Percentiles rank a stretch among this genome's conserved stretches.
These are phyloP conservation scores for Ectemnius continuus DNA, from an alignment of 2,888 invertebrate genomes.

Conservation along the genomic window DNA sequence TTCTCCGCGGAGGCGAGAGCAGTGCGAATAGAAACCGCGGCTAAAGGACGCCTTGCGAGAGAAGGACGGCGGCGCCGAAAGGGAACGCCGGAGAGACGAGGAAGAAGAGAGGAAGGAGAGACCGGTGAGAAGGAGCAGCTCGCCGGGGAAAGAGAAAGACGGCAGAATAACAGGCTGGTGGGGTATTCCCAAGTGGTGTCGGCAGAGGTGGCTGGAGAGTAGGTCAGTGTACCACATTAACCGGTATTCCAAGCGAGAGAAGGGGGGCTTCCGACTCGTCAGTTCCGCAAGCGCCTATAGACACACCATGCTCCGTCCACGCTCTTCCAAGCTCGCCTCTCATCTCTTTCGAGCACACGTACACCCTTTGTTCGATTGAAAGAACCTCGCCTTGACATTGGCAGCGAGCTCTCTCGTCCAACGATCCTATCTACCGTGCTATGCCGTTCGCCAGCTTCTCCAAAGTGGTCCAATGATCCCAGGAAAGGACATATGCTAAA, in stretches of 20 bases:
- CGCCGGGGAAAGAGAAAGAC: conserved; percentile 54
- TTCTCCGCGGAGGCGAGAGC: conserved; percentile 17
- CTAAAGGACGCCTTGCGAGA: conserved; percentile 40
- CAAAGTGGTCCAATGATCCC: conserved; percentile 7
- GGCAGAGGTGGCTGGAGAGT: conserved; percentile 69
- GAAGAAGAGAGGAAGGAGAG: conserved; percentile 47
- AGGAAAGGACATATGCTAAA: conserved; percentile 14
- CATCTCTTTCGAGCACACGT: conserved; percentile 25
- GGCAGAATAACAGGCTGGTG: conserved; percentile 62
- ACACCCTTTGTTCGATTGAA: conserved; percentile 34
- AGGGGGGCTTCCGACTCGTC: conserved; percentile 72
- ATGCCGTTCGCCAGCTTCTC: background rate
- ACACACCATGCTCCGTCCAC: conserved; percentile 47
- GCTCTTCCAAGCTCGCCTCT: conserved; percentile 48
- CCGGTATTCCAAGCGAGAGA: conserved; percentile 64
- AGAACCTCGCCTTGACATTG: conserved; percentile 8
- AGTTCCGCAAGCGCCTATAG: conserved; percentile 70
- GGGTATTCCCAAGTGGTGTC: conserved; percentile 58
- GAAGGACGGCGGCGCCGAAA: conserved; percentile 37
- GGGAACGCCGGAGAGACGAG: conserved; percentile 43
- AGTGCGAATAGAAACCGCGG: conserved; percentile 31
- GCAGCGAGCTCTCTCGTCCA: background rate
- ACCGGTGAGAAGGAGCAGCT: conserved; percentile 40
- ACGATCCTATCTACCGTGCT: background rate
- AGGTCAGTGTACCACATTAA: conserved; percentile 78